Evolutionary conservation across 2,888 invertebrate species (phyloP).

Genomic region (Tuberolachnus salignus): DNA sequence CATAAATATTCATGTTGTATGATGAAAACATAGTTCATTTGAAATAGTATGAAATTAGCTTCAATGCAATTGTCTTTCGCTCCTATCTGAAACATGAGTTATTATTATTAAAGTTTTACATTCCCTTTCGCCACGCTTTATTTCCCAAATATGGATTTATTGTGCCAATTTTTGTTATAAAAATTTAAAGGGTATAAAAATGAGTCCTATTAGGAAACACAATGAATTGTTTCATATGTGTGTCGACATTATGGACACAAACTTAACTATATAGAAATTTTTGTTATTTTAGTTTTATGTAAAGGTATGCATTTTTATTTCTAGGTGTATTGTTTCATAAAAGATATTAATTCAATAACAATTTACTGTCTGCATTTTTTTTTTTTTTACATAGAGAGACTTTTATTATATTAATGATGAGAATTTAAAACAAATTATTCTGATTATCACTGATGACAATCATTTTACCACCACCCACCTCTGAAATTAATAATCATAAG

Average conservation of each 20-base stretch:
- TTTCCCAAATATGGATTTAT: too few relatives aligned
- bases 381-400: too few relatives aligned
- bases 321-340: too few relatives aligned
- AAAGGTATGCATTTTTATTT: neutral
- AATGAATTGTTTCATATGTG: constrained; percentile 2
- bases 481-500: neutral
- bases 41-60: constrained; percentile 6
- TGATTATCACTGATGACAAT: neutral
- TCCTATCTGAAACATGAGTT: constrained; percentile 25
- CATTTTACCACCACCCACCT: constrained; percentile 7
- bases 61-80: constrained; percentile 18
- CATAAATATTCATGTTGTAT: neutral
- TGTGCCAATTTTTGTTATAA: neutral
- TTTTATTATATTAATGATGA: neutral
- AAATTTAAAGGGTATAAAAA: constrained; percentile 14
- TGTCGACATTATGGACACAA: constrained; percentile 7
- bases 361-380: too few relatives aligned
- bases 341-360: too few relatives aligned
- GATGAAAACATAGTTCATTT: constrained; percentile 29
- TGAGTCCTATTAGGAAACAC: constrained; percentile 16
- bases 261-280: neutral
- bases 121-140: too few relatives aligned
- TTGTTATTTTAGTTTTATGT: too few relatives aligned
- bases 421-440: constrained; percentile 1
- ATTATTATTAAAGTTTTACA: too few relatives aligned